Percentiles rank a stretch among this genome's conserved stretches.
Evolutionary conservation across 2,888 invertebrate species (phyloP).

Genomic region (Drosophila mayaguana): DNA sequence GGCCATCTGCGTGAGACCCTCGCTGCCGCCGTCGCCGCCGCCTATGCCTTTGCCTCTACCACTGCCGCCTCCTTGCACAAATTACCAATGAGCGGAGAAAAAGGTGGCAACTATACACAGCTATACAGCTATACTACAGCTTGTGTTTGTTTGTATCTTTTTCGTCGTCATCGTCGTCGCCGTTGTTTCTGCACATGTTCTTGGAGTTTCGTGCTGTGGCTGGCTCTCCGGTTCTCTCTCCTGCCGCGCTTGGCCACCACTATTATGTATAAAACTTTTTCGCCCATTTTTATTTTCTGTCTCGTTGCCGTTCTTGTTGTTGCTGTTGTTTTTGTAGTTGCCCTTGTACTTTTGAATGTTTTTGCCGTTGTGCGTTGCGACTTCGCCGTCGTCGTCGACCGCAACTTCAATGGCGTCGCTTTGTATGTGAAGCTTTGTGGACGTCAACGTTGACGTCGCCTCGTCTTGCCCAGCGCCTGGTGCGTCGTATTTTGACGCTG

Average conservation of each 20-base stretch:
- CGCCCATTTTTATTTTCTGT: conserved; percentile 76
- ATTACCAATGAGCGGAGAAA: conserved; percentile 41
- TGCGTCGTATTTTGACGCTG: conserved; percentile 32
- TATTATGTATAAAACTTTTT: conserved; percentile 72
- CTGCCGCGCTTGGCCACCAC: conserved; percentile 38
- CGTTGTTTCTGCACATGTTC: conserved; percentile 80
- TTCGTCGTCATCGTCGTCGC: conserved; percentile 65
- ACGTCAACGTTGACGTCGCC: conserved; percentile 73
- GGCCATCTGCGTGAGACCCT: conserved; percentile 67
- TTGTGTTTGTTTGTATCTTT: conserved; percentile 76
- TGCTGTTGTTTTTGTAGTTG: conserved; percentile 65
- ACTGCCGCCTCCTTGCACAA: conserved; percentile 25
- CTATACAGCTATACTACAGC: conserved; percentile 10
- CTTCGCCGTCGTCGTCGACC: conserved; percentile 54
- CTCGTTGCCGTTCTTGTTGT: conserved; percentile 47
- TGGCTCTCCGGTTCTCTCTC: conserved; percentile 35
- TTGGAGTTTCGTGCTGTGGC: conserved; percentile 67
- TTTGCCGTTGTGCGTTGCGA: conserved; percentile 57
- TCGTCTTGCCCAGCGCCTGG: conserved; percentile 62
- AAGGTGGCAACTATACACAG: conserved; percentile 58
- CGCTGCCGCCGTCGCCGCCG: neutral
- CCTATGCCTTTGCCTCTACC: neutral
- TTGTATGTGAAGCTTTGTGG: conserved; percentile 50
- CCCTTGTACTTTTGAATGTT: conserved; percentile 78
- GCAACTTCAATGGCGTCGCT: conserved; percentile 73